Conservation (phyloP, 2,797 vertebrate genomes). For the Dryobates pubescens region DNA sequence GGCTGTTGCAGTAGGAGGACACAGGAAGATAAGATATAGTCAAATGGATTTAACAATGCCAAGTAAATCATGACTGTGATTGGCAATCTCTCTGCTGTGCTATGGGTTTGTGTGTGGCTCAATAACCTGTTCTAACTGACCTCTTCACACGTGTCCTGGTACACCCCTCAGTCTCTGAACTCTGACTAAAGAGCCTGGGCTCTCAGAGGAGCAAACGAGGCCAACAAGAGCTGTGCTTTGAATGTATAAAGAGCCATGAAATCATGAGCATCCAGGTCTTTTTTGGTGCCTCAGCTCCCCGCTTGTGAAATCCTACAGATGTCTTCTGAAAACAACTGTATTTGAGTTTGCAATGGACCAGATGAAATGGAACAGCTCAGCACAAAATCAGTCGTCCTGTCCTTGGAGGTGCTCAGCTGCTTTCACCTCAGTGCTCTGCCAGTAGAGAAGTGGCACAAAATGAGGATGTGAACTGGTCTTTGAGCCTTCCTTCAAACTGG, state of each 20-base stretch:
- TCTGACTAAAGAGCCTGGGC: background rate
- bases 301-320: background rate
- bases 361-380: background rate
- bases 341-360: background rate
- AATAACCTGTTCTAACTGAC: background rate
- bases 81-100: background rate
- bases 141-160: background rate
- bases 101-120: background rate
- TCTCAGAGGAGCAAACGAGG: background rate
- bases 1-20: background rate
- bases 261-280: background rate
- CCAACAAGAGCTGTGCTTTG: background rate
- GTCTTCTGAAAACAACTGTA: background rate
- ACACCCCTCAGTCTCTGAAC: background rate
- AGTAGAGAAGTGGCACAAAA: background rate
- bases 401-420: background rate
- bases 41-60: background rate
- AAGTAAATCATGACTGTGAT: background rate
- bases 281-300: background rate
- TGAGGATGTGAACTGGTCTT: background rate
- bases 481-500: constrained; percentile 1
- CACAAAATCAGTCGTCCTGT: background rate
- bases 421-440: background rate
- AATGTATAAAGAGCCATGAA: background rate
- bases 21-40: background rate